Evolutionary conservation across 2,888 invertebrate species (phyloP).

Genomic region (Cephus pulcher): DNA sequence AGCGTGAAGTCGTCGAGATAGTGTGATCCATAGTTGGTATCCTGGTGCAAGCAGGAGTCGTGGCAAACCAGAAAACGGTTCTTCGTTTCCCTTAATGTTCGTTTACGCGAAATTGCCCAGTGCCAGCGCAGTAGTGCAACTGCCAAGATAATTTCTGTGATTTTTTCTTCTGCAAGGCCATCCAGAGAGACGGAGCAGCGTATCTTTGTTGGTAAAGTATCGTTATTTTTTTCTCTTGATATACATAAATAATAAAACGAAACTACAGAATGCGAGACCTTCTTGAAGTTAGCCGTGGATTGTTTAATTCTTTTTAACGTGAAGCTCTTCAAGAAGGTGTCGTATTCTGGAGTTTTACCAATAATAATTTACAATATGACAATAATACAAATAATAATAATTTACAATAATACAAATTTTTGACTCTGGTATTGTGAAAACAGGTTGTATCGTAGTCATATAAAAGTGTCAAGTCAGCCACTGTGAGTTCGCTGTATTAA

Average conservation of each 20-base stretch:
- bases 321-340: too few relatives aligned
- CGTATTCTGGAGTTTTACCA: too few relatives aligned
- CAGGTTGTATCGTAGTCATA: background rate
- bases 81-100: slow-evolving; percentile 22
- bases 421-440: background rate
- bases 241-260: background rate
- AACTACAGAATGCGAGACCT: too few relatives aligned
- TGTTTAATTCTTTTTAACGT: too few relatives aligned
- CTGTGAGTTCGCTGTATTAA: background rate
- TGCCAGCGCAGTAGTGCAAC: slow-evolving; percentile 26
- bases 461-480: background rate
- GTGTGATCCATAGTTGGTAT: background rate
- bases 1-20: background rate
- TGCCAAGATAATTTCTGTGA: slow-evolving; percentile 31
- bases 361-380: background rate
- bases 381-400: too few relatives aligned
- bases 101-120: slow-evolving; percentile 29
- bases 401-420: background rate
- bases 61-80: background rate
- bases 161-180: background rate
- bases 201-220: background rate
- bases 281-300: too few relatives aligned
- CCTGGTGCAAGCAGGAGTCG: background rate
- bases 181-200: background rate
- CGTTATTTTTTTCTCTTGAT: background rate